Evolutionary conservation across 1,140 invertebrate species (phyloP).

Genomic region (Schlechtendalia chinensis): DNA sequence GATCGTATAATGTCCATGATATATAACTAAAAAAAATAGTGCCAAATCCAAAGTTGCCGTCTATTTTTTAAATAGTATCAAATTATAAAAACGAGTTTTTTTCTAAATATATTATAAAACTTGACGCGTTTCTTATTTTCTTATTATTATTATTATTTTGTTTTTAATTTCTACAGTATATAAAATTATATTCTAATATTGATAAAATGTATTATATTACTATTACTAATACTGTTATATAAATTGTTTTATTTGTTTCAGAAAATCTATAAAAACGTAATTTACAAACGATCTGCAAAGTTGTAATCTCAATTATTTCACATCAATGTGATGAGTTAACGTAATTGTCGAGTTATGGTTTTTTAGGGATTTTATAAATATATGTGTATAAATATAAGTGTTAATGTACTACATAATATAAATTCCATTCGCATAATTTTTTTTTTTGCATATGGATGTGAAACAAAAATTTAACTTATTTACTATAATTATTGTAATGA

Average conservation of each 20-base stretch:
- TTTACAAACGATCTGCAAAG: background rate
- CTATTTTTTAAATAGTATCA: no score
- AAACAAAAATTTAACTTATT: background rate
- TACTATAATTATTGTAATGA: background rate
- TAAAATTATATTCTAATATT: background rate
- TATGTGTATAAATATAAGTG: conserved; percentile 4
- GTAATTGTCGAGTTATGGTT: background rate
- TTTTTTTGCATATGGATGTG: background rate
- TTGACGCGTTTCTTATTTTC: no score
- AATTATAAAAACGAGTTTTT: no score
- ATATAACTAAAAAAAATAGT: no score
- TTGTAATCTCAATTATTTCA: background rate
- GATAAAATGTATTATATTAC: background rate
- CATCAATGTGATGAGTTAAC: no score
- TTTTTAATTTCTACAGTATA: no score
- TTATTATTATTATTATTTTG: no score
- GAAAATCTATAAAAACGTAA: background rate
- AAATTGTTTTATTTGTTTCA: background rate
- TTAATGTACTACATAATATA: background rate
- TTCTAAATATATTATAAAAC: no score
- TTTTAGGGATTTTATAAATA: background rate
- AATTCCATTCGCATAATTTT: background rate
- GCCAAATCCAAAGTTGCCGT: no score
- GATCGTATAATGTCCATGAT: no score
- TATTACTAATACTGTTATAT: background rate